Base-by-base conservation (phyloP, 2,113 vertebrate species). In the Gymnocephalus cernua region DNA sequence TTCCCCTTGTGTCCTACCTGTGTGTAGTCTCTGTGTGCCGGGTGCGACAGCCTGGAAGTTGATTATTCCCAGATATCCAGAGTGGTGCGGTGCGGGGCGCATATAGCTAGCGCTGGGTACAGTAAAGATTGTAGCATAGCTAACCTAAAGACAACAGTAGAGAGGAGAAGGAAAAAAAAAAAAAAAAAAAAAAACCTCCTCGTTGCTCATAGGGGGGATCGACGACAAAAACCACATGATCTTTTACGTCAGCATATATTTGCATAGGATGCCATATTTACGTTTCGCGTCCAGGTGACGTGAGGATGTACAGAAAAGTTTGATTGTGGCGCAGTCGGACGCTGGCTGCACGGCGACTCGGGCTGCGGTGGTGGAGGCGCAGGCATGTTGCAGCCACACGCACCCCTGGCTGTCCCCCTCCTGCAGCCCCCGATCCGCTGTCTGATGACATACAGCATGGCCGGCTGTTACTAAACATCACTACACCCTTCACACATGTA, bases 191-290 rank as follows among this genome's bases (percentile, higher is more conserved):
- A 88, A 89, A 86, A 73, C 79, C 87, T 91, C 77, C 91, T 95
- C 94, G 92, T 92, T 94, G 96, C 96, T 97, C 96, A 95, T 93
- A 92, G 95, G 96, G 92, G 95, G 96, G 95, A 96, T 96, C 96
- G 96, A 96, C 96, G 96, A 96, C 96, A 93, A 96, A 96, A 95
- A 95, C 96, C 97, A 98, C 97, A 96, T 98, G 97, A 97, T 96
- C 95, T 94, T 95, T 95, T 95, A 97, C 97, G 97, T 98, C 97
- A 97, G 95, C 96, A 91, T 94, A 95, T 91, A 97, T 98, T 97
- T 97, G 96, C 97, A 97, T 97, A 96, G 96, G 96, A 95, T 96
- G 95, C 96, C 96, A 95, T 91, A 91, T 93, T 89, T 94, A 93
- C 94, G 95, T 85, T 92, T 91, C 86, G 93, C 93, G 92, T 94